Conservation (phyloP, 2,888 invertebrate genomes). For the Zygothrica quintamaculata region DNA sequence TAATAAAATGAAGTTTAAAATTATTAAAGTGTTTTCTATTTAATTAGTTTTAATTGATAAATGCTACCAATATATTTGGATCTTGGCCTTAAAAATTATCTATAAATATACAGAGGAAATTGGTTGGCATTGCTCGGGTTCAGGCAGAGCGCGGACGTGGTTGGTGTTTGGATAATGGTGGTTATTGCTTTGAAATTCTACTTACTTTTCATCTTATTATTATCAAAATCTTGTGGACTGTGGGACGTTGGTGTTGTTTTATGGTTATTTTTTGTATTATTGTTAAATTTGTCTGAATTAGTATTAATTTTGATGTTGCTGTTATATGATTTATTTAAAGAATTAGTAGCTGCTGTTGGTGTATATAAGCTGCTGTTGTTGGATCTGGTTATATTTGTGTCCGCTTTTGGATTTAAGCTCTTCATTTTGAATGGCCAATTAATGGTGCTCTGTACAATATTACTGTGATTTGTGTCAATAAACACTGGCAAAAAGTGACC, state of each 20-base stretch:
- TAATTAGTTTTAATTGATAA: neutral
- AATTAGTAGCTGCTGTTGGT: constrained; percentile 28
- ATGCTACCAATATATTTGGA: too few species aligned
- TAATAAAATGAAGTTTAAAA: constrained; percentile 22
- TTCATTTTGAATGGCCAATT: constrained; percentile 69
- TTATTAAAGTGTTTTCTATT: neutral
- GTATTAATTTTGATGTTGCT: constrained; percentile 77
- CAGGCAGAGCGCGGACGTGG: constrained; percentile 11
- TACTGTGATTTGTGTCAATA: constrained; percentile 81
- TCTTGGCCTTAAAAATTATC: constrained; percentile 19
- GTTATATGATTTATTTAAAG: constrained; percentile 64
- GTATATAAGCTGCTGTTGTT: constrained; percentile 5
- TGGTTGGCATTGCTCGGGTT: constrained; percentile 40
- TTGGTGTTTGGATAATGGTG: too few species aligned
- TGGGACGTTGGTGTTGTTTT: constrained; percentile 83
- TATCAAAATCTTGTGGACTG: constrained; percentile 87
- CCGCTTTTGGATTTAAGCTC: constrained; percentile 4
- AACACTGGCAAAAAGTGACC: constrained; percentile 64
- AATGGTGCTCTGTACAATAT: constrained; percentile 82
- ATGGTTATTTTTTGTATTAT: constrained; percentile 60
- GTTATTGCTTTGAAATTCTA: constrained; percentile 51
- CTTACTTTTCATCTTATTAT: constrained; percentile 67
- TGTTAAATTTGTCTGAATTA: constrained; percentile 53
- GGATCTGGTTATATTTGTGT: constrained; percentile 25
- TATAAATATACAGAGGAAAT: constrained; percentile 70